phyloP scores from a whole-genome alignment of 2,888 invertebrate genomes.

The Tanytarsus gracilentus region DNA sequence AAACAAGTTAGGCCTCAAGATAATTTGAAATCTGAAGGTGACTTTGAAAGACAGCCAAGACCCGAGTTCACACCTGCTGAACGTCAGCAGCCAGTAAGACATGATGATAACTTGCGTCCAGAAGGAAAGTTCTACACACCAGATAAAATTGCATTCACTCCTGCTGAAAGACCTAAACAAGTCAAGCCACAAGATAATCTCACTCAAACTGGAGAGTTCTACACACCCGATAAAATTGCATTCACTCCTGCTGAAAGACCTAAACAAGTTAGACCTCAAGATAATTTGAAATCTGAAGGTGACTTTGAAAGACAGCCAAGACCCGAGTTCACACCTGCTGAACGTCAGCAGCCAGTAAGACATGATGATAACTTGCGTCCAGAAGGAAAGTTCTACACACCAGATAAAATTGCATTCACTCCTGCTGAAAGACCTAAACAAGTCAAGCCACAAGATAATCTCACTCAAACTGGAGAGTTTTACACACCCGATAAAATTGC shows the following conservation, averaged over 20 bases:
- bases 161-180: conserved; percentile 41
- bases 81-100: conserved; percentile 38
- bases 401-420: conserved; percentile 42
- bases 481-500: conserved; percentile 38
- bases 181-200: conserved; percentile 61
- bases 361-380: conserved; percentile 51
- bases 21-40: conserved; percentile 46
- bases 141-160: conserved; percentile 39
- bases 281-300: conserved; percentile 48
- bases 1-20: conserved; percentile 49
- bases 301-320: conserved; percentile 46
- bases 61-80: conserved; percentile 37
- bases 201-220: conserved; percentile 57
- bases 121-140: conserved; percentile 45
- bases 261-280: conserved; percentile 44
- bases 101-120: conserved; percentile 38
- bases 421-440: conserved; percentile 45
- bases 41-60: conserved; percentile 44
- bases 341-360: conserved; percentile 34
- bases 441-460: conserved; percentile 46
- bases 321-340: conserved; percentile 42
- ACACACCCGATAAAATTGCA: conserved; percentile 39
- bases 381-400: conserved; percentile 45
- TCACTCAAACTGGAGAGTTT: conserved; percentile 51
- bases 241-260: conserved; percentile 35